Evolutionary conservation across 2,888 invertebrate species (phyloP).

Genomic region (Microchrysa polita): DNA sequence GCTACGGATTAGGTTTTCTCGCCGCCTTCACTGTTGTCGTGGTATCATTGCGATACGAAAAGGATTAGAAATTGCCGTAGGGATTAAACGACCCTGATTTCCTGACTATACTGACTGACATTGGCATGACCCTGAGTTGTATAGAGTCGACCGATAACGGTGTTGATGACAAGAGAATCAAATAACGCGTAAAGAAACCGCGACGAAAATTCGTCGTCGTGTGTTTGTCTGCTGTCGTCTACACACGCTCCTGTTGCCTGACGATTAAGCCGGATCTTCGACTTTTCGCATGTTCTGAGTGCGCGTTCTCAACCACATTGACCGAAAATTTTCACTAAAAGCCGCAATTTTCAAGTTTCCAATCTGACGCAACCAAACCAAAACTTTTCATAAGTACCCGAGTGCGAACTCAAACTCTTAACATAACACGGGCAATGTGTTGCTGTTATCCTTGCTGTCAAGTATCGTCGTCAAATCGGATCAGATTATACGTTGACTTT

Average conservation of each 20-base stretch:
- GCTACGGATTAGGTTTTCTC: no score
- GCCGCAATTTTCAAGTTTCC: conserved; percentile 6
- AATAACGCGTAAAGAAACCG: no score
- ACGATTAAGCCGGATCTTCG: background rate
- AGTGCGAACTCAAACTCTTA: background rate
- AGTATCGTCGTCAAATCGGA: background rate
- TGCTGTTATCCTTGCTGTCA: background rate
- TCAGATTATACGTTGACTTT: background rate
- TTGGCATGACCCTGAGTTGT: background rate
- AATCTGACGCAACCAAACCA: background rate
- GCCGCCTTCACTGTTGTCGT: background rate
- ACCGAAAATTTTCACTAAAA: background rate
- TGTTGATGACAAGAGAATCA: background rate
- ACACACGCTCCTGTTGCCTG: no score
- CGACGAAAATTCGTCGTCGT: no score
- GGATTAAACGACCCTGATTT: background rate
- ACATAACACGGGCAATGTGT: no score
- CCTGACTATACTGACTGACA: no score
- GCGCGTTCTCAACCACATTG: background rate
- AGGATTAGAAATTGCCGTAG: background rate
- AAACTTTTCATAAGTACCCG: no score
- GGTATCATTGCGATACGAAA: background rate
- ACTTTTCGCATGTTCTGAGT: background rate
- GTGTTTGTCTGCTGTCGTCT: no score
- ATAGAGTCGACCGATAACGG: background rate